Evolutionary conservation across 2,888 invertebrate species (phyloP), one percentile per base, ranked within the genome.

Genomic region (Sepiola atlantica): DNA sequence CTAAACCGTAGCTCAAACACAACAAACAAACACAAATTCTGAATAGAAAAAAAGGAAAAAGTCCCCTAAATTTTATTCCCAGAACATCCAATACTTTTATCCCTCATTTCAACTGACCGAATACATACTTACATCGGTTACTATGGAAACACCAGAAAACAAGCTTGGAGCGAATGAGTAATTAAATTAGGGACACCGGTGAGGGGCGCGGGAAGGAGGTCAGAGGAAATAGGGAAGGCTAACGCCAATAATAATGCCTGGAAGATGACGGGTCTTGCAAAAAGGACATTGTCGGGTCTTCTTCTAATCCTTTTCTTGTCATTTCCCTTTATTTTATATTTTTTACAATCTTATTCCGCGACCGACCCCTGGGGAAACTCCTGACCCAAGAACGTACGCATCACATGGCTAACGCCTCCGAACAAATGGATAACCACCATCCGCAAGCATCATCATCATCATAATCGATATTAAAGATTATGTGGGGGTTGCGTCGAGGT

Each of bases 341-440:
- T 28, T 77, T 77, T 77, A n/a, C 6, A 77, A n/a, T n/a, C 14
- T 77, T n/a, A 77, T 77, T 77, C 77, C n/a, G n/a, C 28, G 77
- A n/a, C n/a, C 77, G 77, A 77, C 77, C 77, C 77, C 77, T 28
- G 28, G 77, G 77, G 77, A 77, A 77, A 77, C 77, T 77, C n/a
- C 77, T 77, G 77, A 77, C 77, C 77, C 77, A 77, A 77, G 77
- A 77, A 77, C 28, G 28, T 77, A n/a, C 77, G 77, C 77, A 77
- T 77, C 28, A 77, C 77, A 77, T 77, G 77, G 77, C 77, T 77
- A 77, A 77, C n/a, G 28, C 77, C 77, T 77, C 77, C 28, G 16
- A 77, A 77, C 77, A 77, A 77, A 77, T 77, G 12, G 77, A 77
- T 28, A 77, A 77, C 77, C 28, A 28, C n/a, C 77, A n/a, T 28